A percentile compares a stretch with the other conserved stretches of the same genome.
phyloP scores from a whole-genome alignment of 1,140 invertebrate species.

The Bombus sylvicola region DNA sequence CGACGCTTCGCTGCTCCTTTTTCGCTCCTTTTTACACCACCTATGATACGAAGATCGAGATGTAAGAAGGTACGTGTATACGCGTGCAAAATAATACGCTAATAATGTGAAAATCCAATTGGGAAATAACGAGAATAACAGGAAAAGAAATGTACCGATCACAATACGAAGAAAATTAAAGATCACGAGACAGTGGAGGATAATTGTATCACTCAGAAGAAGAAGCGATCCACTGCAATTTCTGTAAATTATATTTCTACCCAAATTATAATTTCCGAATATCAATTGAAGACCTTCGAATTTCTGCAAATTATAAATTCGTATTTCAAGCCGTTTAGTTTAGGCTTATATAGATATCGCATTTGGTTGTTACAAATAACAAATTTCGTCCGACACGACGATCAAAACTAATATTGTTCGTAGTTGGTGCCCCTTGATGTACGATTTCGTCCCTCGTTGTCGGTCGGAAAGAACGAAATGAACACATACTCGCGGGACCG shows the following conservation, averaged over 20 bases:
- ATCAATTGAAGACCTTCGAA: not conserved
- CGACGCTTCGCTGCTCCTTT: not conserved
- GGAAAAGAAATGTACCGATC: too few relatives aligned
- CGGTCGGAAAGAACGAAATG: conserved; percentile 1
- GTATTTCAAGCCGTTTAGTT: not conserved
- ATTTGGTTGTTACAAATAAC: not conserved
- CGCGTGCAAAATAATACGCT: not conserved
- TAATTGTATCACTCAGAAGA: not conserved
- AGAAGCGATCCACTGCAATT: too few relatives aligned
- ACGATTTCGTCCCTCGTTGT: not conserved
- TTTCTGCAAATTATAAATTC: not conserved
- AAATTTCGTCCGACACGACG: not conserved
- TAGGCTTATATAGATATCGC: too few relatives aligned
- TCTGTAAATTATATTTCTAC: too few relatives aligned
- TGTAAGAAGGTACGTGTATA: not conserved
- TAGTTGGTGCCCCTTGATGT: not conserved
- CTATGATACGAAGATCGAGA: not conserved
- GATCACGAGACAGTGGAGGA: not conserved
- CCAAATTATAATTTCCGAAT: not conserved
- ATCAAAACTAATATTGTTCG: not conserved
- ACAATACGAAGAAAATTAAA: not conserved
- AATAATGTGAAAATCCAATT: not conserved
- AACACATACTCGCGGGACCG: not conserved
- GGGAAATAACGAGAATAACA: not conserved
- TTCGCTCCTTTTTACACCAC: not conserved